These are phyloP conservation scores for Acromyrmex charruanus DNA, from an alignment of 1,140 invertebrate species.

Conservation along the genomic window DNA sequence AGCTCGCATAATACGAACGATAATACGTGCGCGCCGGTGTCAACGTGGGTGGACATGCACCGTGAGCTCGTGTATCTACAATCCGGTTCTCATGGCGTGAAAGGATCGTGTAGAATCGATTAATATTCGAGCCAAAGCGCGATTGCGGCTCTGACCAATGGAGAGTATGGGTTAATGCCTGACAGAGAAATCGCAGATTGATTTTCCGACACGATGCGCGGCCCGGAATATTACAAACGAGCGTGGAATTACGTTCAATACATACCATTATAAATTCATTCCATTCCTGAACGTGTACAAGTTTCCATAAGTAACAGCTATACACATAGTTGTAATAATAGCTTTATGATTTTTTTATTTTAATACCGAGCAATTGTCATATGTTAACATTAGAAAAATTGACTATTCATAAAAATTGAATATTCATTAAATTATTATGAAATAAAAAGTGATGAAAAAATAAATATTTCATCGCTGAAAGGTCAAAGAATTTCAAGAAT, in stretches of 20 bases:
- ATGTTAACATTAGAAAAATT: no score
- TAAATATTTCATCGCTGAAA: no score
- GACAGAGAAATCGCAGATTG: conserved; percentile 52
- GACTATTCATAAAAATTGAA: no score
- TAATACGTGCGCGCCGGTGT: conserved; percentile 25
- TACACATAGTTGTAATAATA: no score
- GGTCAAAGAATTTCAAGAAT: no score
- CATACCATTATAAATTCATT: conserved; percentile 42
- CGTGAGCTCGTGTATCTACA: background rate
- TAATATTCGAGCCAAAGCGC: conserved; percentile 14
- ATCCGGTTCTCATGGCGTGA: conserved; percentile 22
- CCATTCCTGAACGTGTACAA: background rate
- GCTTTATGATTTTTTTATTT: background rate
- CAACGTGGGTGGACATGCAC: conserved; percentile 36
- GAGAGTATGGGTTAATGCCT: conserved; percentile 46
- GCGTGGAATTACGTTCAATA: conserved; percentile 17
- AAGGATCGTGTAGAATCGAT: conserved; percentile 55
- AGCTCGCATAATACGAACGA: conserved; percentile 20
- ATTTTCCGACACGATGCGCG: conserved; percentile 48
- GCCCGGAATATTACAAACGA: conserved; percentile 17
- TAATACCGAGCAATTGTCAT: background rate
- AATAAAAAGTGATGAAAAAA: no score
- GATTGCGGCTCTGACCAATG: conserved; percentile 9
- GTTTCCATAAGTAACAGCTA: background rate
- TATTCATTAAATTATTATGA: no score